Percentiles rank a stretch among this genome's conserved stretches.
phyloP scores from a whole-genome alignment of 2,888 invertebrate genomes.

The Spatulosminthurus flaviceps region DNA sequence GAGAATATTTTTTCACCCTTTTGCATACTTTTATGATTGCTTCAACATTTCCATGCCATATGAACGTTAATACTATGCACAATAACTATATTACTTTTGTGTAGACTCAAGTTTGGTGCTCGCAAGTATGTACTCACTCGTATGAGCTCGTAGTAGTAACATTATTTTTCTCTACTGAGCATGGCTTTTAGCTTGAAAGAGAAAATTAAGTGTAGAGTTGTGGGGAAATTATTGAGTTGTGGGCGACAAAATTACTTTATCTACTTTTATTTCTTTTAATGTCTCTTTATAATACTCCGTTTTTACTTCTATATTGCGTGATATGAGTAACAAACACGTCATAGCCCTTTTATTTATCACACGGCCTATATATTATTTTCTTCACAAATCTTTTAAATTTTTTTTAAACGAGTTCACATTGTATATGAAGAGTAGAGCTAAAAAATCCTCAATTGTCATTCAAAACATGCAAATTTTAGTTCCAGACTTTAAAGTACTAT shows the following conservation, averaged over 20 bases:
- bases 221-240: conserved; percentile 47
- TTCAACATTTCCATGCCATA: not conserved
- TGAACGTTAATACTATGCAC: not conserved
- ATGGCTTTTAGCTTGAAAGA: not conserved
- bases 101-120: too few relatives aligned
- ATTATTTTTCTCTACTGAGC: too few relatives aligned
- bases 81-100: not conserved
- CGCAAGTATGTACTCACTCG: not conserved
- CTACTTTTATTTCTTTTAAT: conserved; percentile 38
- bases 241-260: conserved; percentile 48
- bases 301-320: conserved; percentile 9
- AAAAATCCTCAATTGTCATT: too few relatives aligned
- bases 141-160: not conserved
- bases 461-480: too few relatives aligned
- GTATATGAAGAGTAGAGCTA: too few relatives aligned
- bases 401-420: too few relatives aligned
- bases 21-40: conserved; percentile 26
- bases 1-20: conserved; percentile 37
- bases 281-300: conserved; percentile 20
- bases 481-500: too few relatives aligned
- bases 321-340: not conserved
- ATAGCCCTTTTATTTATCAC: too few relatives aligned
- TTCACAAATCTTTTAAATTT: too few relatives aligned
- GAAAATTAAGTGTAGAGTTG: conserved; percentile 42
- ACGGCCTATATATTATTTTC: too few relatives aligned